Evolutionary conservation across 2,888 invertebrate species (phyloP), one percentile per base, ranked within the genome.

Genomic region (Machimus atricapillus): DNA sequence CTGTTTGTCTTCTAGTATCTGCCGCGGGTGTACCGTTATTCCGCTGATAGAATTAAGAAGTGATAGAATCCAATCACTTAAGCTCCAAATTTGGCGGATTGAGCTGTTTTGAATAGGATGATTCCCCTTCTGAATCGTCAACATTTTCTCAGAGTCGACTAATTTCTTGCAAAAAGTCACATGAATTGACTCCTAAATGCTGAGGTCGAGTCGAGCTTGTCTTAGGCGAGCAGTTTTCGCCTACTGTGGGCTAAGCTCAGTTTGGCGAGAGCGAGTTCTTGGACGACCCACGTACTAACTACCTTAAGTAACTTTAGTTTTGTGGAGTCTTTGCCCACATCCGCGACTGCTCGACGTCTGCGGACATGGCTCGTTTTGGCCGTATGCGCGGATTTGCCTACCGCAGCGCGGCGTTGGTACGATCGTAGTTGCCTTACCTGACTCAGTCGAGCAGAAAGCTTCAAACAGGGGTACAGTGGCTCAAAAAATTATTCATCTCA

Each of bases 381-480:
- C 66, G 66, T 66, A 66, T 27, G 9, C 66, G 66, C 66, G 6
- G 19, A 27, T 66, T n/a, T 66, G 27, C 66, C 66, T 27, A 66
- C 19, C 27, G 12, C 9, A 66, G 66, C 27, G 12, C 19, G 27
- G 19, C 66, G 66, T 66, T 27, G 66, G 66, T 66, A 56, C n/a
- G n/a, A 4, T 46, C 43, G 19, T 34, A 82, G 37, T 31, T 14
- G 27, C 16, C 31, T 31, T 79, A 79, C 52, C 52, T 79, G 2
- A 31, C 14, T 79, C 79, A 82, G 19, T 82, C 66, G 19, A 9
- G 58, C 82, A 66, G 82, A 82, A 82, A 82, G 58, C 58, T 58
- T 31, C 66, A 9, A 46, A 0, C 43, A 46, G 0, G 3, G 16
- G 14, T 46, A 46, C 43, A 46, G 43, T 46, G 43, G 43, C 5